A percentile compares a stretch with the other conserved stretches of the same genome.
These are phyloP conservation scores for Macroglossus sobrinus DNA, from an alignment of 2,113 vertebrate species.

Conservation along the genomic window DNA sequence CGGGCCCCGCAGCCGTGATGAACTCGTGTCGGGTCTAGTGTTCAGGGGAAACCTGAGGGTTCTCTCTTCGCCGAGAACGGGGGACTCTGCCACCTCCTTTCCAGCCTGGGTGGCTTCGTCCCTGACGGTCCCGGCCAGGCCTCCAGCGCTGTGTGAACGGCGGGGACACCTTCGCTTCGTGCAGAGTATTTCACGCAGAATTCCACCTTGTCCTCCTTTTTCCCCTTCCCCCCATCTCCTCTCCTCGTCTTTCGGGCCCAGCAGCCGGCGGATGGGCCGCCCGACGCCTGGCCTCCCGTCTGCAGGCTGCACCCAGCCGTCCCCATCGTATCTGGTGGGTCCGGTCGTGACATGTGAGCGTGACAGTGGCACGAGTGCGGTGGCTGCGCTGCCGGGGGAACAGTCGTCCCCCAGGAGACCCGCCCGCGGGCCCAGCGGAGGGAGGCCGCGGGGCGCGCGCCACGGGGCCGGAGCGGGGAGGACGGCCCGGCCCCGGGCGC, in stretches of 20 bases:
- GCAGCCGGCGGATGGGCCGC: background rate
- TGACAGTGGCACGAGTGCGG: background rate
- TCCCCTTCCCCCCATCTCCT: background rate
- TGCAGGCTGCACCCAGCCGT: no score
- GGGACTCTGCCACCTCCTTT: background rate
- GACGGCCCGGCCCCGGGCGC: background rate
- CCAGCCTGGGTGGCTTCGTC: no score
- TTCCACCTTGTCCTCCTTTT: no score
- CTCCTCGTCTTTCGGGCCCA: background rate
- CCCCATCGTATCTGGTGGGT: background rate
- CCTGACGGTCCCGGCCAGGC: background rate
- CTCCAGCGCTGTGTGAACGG: rapidly evolving
- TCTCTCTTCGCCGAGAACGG: background rate
- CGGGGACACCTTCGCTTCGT: background rate
- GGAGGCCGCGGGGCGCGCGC: background rate
- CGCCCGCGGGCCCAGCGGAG: background rate
- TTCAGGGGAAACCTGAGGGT: background rate
- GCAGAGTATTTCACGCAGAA: background rate
- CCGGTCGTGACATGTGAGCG: background rate
- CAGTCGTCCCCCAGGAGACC: background rate
- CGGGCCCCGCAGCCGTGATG: background rate
- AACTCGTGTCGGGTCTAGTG: background rate
- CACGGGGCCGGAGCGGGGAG: rapidly evolving
- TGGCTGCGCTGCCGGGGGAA: background rate
- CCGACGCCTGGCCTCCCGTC: no score